Evolutionary conservation across 2,113 vertebrate species (phyloP), one percentile per base, ranked within the genome.

Genomic region (Bubo bubo): DNA sequence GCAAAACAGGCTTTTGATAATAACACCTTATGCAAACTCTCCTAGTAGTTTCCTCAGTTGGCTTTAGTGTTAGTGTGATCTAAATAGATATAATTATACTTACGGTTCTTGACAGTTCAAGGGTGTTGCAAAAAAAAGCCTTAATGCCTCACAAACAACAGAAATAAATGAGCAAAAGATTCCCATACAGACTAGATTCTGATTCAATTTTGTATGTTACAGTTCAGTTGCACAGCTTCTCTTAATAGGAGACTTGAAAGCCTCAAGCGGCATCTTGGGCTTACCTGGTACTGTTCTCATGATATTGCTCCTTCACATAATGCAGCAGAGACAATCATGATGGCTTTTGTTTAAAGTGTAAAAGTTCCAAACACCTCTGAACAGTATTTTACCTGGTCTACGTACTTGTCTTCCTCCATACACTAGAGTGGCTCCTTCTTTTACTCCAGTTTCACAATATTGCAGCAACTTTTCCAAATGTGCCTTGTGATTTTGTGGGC

Each of bases 381-480:
- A 17, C 74, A 39, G 30, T 56, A 19, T n/a, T 96, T 95, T 97
- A 99, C 98, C 98, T 98, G 98, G 98, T 90, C 98, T 98, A 19
- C 6, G 6, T 43, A 99, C 98, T 96, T 98, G 98, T 81, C 77
- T 97, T 82, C 98, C 98, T 74, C 98, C 98, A 0, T 98, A 98
- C 32, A 99, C 98, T 74, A 99, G 87, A 9, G 98, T 99, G 75
- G 98, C 98, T 73, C 98, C 98, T 95, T 99, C 98, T 94, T 98
- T 98, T 59, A 98, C 96, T 66, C 98, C 98, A 10, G 95, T 87
- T 93, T 99, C 98, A 93, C 98, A 99, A 70, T 99, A 99, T 3
- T 98, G 98, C 67, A 99, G 92, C 80, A 99, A 97, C 79, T 99
- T 99, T 91, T 99, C 98, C 94, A 99, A 76, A 71, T 99, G 98